Percentiles rank a stretch among this genome's conserved stretches.
These are phyloP conservation scores for Acleris sparsana DNA, from an alignment of 2,888 invertebrate species.

Conservation along the genomic window DNA sequence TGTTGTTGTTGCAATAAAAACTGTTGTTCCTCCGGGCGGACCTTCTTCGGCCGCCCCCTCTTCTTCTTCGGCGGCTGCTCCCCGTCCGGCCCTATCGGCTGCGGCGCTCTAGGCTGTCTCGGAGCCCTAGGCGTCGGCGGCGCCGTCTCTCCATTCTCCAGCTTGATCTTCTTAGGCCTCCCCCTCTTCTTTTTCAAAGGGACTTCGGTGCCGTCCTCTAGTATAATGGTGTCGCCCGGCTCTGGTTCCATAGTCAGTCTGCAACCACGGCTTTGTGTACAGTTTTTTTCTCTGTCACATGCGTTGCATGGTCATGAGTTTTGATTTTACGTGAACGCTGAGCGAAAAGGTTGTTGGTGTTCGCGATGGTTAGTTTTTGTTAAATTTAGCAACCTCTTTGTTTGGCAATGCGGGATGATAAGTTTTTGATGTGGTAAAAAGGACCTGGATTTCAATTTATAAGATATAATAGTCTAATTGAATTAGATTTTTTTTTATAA, in stretches of 20 bases:
- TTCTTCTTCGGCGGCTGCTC: constrained; percentile 91
- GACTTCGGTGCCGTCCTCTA: constrained; percentile 85
- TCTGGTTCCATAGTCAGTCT: constrained; percentile 81
- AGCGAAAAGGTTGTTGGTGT: background rate
- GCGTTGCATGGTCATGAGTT: background rate
- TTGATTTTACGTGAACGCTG: constrained; percentile 6
- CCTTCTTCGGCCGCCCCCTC: constrained; percentile 94
- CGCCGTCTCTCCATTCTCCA: constrained; percentile 86
- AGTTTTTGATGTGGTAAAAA: no score
- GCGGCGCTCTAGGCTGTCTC: constrained; percentile 68
- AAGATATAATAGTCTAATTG: no score
- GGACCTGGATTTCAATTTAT: no score
- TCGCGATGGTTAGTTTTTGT: background rate
- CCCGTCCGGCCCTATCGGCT: constrained; percentile 54
- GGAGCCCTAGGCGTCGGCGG: constrained; percentile 80
- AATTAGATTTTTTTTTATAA: no score
- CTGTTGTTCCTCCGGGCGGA: constrained; percentile 86
- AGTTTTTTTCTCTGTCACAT: constrained; percentile 32
- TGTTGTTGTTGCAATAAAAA: constrained; percentile 69
- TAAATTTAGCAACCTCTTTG: background rate
- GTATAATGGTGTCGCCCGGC: constrained; percentile 79
- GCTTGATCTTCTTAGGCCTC: constrained; percentile 92
- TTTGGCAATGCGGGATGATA: background rate
- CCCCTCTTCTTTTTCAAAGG: constrained; percentile 95
- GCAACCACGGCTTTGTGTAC: constrained; percentile 46